Conservation (phyloP, 2,888 invertebrate species). For the Cataglyphis rosenhaueri region DNA sequence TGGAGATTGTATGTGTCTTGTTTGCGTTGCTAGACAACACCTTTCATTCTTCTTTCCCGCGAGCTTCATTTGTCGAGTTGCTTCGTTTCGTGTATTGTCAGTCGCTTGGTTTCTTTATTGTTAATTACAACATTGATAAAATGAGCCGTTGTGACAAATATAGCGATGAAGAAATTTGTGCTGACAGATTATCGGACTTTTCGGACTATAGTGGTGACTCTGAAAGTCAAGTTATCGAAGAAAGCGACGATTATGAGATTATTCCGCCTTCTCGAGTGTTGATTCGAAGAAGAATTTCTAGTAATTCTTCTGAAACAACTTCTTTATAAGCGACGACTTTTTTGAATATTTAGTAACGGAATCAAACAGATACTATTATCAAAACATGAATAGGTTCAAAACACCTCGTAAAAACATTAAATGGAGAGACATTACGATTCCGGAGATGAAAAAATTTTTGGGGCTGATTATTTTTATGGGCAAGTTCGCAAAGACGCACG, state of each 20-base stretch:
- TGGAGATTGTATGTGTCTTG: not conserved
- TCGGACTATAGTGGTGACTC: slow-evolving; percentile 48
- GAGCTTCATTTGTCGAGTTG: not conserved
- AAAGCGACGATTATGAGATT: slow-evolving; percentile 52
- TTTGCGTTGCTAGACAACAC: not conserved
- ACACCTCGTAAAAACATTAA: slow-evolving; percentile 40
- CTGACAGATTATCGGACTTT: not conserved
- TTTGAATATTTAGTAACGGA: slow-evolving; percentile 57
- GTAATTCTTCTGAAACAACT: slow-evolving; percentile 49
- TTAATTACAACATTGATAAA: slow-evolving; percentile 53
- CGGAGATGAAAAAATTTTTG: slow-evolving; percentile 63
- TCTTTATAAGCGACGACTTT: slow-evolving; percentile 65
- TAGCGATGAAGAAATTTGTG: slow-evolving; percentile 28
- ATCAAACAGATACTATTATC: slow-evolving; percentile 62
- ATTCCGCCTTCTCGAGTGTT: slow-evolving; percentile 32
- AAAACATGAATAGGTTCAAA: slow-evolving; percentile 53
- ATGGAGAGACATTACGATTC: slow-evolving; percentile 57
- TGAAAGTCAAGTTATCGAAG: slow-evolving; percentile 54
- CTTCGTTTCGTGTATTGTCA: slow-evolving; percentile 33
- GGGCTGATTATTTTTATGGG: slow-evolving; percentile 60
- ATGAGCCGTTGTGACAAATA: slow-evolving; percentile 53
- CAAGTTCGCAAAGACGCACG: slow-evolving; percentile 53
- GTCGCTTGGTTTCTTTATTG: slow-evolving; percentile 44
- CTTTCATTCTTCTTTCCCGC: not conserved
- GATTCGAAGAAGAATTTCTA: slow-evolving; percentile 42